Evolutionary conservation across 1,140 invertebrate genomes (phyloP).

Genomic region (Papilio glaucus): DNA sequence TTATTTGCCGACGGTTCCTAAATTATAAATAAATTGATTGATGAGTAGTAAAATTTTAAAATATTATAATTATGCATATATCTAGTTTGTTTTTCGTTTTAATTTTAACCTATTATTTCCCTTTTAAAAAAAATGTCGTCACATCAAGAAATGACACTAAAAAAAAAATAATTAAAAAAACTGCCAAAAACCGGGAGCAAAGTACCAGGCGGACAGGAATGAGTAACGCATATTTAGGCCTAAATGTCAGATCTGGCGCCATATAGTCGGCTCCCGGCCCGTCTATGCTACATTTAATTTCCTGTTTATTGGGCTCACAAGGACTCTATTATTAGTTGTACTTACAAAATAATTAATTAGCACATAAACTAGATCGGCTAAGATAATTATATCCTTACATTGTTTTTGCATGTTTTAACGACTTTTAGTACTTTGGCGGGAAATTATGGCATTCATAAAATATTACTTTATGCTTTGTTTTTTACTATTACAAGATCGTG

Average conservation of each 20-base stretch:
- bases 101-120: too few species aligned
- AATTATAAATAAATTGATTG: not conserved
- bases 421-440: too few species aligned
- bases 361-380: too few species aligned
- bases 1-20: conserved; percentile 4
- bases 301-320: not conserved
- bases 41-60: too few species aligned
- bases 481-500: too few species aligned
- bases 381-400: too few species aligned
- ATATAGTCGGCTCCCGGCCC: not conserved
- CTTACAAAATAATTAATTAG: not conserved
- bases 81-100: too few species aligned
- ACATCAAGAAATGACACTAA: not conserved
- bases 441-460: too few species aligned
- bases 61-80: too few species aligned
- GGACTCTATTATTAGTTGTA: not conserved
- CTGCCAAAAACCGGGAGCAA: conserved; percentile 16
- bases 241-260: conserved; percentile 34
- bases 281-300: not conserved
- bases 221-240: conserved; percentile 41
- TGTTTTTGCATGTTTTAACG: too few species aligned
- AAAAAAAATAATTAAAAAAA: conserved; percentile 27
- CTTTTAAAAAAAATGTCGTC: too few species aligned
- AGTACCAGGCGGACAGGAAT: conserved; percentile 43
- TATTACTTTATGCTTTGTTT: too few species aligned